Percentiles rank a stretch among this genome's conserved stretches.
Conservation (phyloP, 2,113 vertebrate species). For the Gambusia affinis region DNA sequence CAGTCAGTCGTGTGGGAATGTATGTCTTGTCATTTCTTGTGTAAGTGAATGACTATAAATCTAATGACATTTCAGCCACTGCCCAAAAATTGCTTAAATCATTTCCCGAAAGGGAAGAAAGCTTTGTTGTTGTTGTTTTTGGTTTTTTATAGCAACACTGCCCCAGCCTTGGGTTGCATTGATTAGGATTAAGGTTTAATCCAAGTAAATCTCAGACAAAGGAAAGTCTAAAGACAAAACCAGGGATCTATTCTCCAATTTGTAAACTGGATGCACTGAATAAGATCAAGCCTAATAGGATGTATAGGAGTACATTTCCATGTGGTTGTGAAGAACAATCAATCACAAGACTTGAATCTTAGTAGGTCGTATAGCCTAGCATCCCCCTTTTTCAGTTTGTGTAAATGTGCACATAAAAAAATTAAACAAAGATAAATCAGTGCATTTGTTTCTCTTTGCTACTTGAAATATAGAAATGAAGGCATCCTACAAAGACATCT, state of each 20-base stretch:
- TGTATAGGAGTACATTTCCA: no score
- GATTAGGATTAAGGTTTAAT: not conserved
- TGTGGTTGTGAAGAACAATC: no score
- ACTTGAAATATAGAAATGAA: no score
- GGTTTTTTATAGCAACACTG: not conserved
- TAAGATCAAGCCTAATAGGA: no score
- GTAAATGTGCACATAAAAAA: no score
- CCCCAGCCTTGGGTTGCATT: not conserved
- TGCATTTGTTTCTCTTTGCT: no score
- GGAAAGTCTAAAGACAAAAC: not conserved
- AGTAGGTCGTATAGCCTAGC: no score
- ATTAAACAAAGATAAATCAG: no score
- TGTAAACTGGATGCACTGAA: not conserved
- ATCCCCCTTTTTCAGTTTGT: no score
- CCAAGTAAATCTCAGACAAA: not conserved
- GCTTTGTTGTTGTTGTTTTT: not conserved
- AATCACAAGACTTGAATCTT: no score
- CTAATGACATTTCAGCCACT: not conserved
- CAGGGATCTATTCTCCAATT: not conserved
- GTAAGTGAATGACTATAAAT: not conserved
- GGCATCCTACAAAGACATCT: no score
- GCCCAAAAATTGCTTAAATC: not conserved
- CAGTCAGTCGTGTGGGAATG: not conserved
- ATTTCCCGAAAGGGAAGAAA: not conserved
- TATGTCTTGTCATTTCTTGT: constrained; percentile 1